phyloP scores from a whole-genome alignment of 1,140 invertebrate genomes.

The Euura lappo region DNA sequence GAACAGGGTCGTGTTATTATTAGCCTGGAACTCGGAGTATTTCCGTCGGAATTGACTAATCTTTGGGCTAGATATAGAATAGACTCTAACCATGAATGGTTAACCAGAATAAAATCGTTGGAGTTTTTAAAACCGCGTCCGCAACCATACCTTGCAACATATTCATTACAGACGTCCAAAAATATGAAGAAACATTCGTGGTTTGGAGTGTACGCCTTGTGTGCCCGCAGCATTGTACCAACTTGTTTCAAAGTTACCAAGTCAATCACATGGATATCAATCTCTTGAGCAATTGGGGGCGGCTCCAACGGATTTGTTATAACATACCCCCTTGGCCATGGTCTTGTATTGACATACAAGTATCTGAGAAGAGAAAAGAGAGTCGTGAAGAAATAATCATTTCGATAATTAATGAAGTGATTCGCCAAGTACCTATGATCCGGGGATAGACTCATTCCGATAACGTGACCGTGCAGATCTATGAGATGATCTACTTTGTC shows the following conservation, averaged over 20 bases:
- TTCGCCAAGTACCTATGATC: constrained; percentile 73
- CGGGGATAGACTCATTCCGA: constrained; percentile 87
- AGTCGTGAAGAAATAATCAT: constrained; percentile 15
- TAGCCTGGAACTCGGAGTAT: neutral
- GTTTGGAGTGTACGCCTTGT: constrained; percentile 87
- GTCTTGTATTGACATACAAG: constrained; percentile 85
- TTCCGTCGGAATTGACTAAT: neutral
- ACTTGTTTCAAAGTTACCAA: constrained; percentile 79
- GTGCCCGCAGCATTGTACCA: constrained; percentile 82
- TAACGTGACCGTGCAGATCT: constrained; percentile 88
- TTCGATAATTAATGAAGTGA: neutral
- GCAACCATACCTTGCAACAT: constrained; percentile 76
- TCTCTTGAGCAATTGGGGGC: constrained; percentile 89
- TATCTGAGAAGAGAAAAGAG: constrained; percentile 65
- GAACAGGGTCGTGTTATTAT: neutral
- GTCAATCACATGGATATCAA: constrained; percentile 90
- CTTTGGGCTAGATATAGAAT: neutral
- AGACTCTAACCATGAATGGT: neutral
- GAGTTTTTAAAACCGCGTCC: neutral
- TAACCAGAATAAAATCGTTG: constrained; percentile 14
- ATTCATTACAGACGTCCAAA: constrained; percentile 84
- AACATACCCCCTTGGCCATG: constrained; percentile 81
- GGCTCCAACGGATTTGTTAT: constrained; percentile 83
- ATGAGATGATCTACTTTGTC: constrained; percentile 84
- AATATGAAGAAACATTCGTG: constrained; percentile 92